Percentiles rank a stretch among this genome's conserved stretches.
Evolutionary conservation across 2,797 vertebrate species (phyloP).

Genomic region (Sebastes variabilis): DNA sequence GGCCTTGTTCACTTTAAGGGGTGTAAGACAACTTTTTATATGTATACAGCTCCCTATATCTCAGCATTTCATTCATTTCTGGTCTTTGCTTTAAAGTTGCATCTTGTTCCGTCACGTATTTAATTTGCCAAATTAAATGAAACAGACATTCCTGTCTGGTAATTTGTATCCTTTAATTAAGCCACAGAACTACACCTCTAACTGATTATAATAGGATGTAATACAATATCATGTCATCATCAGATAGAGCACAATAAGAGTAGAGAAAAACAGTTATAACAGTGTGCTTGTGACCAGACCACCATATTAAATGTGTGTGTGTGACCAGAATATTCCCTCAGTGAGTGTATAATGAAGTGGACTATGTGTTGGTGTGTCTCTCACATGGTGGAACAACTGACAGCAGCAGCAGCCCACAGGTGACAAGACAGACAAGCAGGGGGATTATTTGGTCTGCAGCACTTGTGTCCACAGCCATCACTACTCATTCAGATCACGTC

Average conservation of each 20-base stretch:
- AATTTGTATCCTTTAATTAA: background rate
- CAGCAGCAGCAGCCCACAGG: constrained; percentile 52
- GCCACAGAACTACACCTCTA: background rate
- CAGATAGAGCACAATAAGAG: background rate
- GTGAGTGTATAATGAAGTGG: background rate
- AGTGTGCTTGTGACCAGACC: background rate
- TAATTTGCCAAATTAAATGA: too few species aligned
- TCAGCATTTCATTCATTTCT: too few species aligned
- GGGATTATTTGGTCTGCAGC: constrained; percentile 45
- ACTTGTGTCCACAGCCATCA: constrained; percentile 51
- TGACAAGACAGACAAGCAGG: constrained; percentile 39
- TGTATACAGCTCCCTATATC: too few species aligned
- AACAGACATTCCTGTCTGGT: background rate
- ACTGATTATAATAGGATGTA: background rate
- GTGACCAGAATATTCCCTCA: constrained; percentile 2
- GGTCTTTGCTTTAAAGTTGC: too few species aligned
- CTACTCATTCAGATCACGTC: constrained; percentile 55
- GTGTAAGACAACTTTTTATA: too few species aligned
- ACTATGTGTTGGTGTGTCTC: background rate
- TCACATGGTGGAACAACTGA: constrained; percentile 59
- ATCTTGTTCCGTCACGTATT: too few species aligned
- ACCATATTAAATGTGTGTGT: background rate
- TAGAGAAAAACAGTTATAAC: background rate
- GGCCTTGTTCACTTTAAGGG: too few species aligned
- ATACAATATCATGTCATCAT: background rate